Evolutionary conservation across 1,140 invertebrate species (phyloP), one percentile per base, ranked within the genome.

Genomic region (Mamestra configurata): DNA sequence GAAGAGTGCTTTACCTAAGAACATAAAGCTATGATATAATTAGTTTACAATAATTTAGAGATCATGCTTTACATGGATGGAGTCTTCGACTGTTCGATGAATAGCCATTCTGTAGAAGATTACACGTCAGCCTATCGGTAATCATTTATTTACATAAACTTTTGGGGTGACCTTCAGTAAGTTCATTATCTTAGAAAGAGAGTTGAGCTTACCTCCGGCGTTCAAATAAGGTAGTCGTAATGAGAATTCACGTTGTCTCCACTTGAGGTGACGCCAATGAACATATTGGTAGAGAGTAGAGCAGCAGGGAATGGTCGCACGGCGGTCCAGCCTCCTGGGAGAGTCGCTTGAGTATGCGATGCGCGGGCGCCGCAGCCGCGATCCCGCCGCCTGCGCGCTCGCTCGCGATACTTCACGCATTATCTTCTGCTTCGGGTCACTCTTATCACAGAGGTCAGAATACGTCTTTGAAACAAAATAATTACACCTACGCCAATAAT

Each of bases 201-300:
- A 80, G 79, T 61, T 49, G 4, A 66, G 35, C 88, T 92, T 81
- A 94, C 89, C 92, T 89, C 70, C 77, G 57, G 70, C 66, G 86
- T 90, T 95, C 92, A 94, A 93, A 95, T 94, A 68, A 93, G 85
- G 81, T 95, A 95, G 82, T 95, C 93, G 92, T 95, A 95, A 78
- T 94, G 93, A 31, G 93, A 92, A 83, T 94, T 93, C 22, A 95
- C 92, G 89, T 93, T 95, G 84, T 86, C 92, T 88, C 89, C 92
- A 89, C 81, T 88, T 79, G 93, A 93, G 66, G 92, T 94, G 80
- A 95, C 87, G 80, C 93, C 93, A 92, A 95, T 95, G 84, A 95
- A 95, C 93, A 95, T 94, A 90, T 91, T 94, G 92, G 72, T 85
- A 81, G 79, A 79, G 81, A 68, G 27, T 82, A 77, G 61, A 43